These are phyloP conservation scores for Cardiocondyla obscurior DNA, from an alignment of 1,140 invertebrate genomes.

Conservation along the genomic window DNA sequence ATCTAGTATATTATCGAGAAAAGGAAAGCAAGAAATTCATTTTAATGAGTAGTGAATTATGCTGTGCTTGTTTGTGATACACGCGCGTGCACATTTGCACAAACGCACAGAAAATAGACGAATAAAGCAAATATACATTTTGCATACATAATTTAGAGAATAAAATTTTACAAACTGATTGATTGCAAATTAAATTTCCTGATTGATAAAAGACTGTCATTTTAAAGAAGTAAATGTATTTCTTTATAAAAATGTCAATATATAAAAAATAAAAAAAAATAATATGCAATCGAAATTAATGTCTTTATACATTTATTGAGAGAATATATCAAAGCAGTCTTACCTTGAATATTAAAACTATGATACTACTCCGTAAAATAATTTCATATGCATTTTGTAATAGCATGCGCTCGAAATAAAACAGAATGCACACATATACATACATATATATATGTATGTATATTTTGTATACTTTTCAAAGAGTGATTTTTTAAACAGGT, in stretches of 20 bases:
- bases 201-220: constrained; percentile 39
- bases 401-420: constrained; percentile 20
- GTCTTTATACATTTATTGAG: neutral
- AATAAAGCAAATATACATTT: no score
- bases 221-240: constrained; percentile 13
- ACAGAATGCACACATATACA: no score
- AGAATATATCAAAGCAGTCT: neutral
- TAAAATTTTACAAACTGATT: constrained; percentile 8
- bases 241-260: no score
- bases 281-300: neutral
- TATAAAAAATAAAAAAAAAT: neutral
- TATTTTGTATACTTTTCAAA: neutral
- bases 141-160: constrained; percentile 21
- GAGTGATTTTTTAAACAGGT: neutral
- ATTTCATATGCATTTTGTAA: constrained; percentile 42
- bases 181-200: constrained; percentile 23
- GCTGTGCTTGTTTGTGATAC: constrained; percentile 32
- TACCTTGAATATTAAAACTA: neutral
- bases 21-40: no score
- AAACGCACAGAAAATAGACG: neutral
- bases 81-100: neutral
- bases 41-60: constrained; percentile 32
- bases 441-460: constrained; percentile 14
- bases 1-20: constrained; percentile 32
- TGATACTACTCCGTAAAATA: neutral